Evolutionary conservation across 2,113 vertebrate species (phyloP), one percentile per base, ranked within the genome.

Genomic region (Xenotilapia flavipinnis): DNA sequence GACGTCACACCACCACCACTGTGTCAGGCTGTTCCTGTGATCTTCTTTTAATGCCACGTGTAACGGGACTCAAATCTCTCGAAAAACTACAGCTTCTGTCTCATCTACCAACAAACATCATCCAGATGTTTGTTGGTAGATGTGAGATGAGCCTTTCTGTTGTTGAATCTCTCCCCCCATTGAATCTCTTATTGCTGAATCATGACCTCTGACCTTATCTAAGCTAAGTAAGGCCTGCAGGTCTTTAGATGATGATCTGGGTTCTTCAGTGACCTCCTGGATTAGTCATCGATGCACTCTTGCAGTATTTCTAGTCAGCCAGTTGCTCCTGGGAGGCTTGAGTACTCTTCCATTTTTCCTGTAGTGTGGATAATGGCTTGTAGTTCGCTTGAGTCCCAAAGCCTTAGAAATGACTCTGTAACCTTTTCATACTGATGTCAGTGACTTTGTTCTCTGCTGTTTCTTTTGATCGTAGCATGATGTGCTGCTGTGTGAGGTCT

Each of bases 231-330:
- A 54, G 51, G 51, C 51, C 5, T 21, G n/a, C 10, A 54, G n/a
- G 10, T 54, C n/a, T 6, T 54, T 54, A 54, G 51, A 54, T 21
- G 9, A 54, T 54, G 10, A 4, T 54, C 51, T 54, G 51, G 0
- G 51, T 54, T 54, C n/a, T 54, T 54, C 51, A 0, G n/a, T 54
- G 51, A 54, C 51, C 51, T 21, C n/a, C 0, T 21, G n/a, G 51
- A 4, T 54, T 6, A 54, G 51, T 54, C n/a, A 54, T 54, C 5
- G 3, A 21, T 54, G 51, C n/a, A 4, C 51, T 6, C 10, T 54
- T 21, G 51, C n/a, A 54, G 51, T 54, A 54, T 21, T 54, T 54
- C n/a, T 54, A 54, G 5, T 21, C n/a, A 11, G n/a, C 51, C 0
- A 6, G n/a, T 54, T 54, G 51, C 2, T 54, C n/a, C 51, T 54